phyloP scores from a whole-genome alignment of 2,888 invertebrate species.

The Dioctria rufipes region DNA sequence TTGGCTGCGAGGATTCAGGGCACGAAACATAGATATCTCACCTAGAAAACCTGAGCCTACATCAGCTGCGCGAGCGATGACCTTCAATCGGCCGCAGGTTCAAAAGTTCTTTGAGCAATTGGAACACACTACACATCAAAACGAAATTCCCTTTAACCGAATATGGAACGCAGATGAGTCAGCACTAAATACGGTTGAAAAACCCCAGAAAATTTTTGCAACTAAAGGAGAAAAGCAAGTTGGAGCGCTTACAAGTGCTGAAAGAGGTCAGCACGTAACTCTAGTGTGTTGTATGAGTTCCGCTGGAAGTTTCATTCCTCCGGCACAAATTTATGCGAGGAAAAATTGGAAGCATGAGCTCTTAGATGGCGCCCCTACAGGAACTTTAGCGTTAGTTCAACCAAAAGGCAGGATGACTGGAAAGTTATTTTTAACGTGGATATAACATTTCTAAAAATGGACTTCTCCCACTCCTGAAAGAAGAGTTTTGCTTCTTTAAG shows the following conservation, averaged over 20 bases:
- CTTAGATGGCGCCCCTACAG: constrained; percentile 13
- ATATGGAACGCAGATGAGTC: not conserved
- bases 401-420: constrained; percentile 37
- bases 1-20: too few species aligned
- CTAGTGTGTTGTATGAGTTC: constrained; percentile 42
- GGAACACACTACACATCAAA: not conserved
- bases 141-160: not conserved
- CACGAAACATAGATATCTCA: too few species aligned
- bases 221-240: constrained; percentile 40
- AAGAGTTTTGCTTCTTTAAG: not conserved
- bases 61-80: too few species aligned
- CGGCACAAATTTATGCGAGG: constrained; percentile 25
- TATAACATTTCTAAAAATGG: not conserved
- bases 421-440: not conserved
- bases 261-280: constrained; percentile 42
- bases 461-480: not conserved
- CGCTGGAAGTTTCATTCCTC: constrained; percentile 35
- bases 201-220: constrained; percentile 40
- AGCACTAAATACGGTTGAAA: not conserved
- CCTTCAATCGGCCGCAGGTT: too few species aligned
- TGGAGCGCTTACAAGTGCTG: constrained; percentile 31
- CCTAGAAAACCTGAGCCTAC: too few species aligned
- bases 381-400: constrained; percentile 25
- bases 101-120: not conserved
- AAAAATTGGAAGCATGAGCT: constrained; percentile 9